Conservation (phyloP, 1,140 invertebrate species). For the Eubasilissa regina region DNA sequence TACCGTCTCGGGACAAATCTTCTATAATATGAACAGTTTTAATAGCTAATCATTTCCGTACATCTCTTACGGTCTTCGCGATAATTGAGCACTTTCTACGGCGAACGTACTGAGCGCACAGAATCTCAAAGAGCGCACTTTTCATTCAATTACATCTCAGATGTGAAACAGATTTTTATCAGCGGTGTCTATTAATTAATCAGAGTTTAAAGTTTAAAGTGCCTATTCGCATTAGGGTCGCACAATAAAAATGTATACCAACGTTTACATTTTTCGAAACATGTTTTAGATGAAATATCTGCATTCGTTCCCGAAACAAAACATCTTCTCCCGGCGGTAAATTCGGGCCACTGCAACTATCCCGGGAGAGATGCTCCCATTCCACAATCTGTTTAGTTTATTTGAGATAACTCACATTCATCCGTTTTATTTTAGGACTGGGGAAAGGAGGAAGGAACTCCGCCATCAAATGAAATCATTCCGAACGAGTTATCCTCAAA, state of each 20-base stretch:
- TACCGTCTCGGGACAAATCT: neutral
- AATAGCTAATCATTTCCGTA: slow-evolving; percentile 18
- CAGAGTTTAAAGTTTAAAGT: too few species aligned
- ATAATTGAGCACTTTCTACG: slow-evolving; percentile 36
- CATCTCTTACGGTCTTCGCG: slow-evolving; percentile 7
- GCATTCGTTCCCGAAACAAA: too few species aligned
- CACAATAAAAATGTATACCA: too few species aligned
- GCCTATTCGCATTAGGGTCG: too few species aligned
- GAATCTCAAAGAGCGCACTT: neutral
- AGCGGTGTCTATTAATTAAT: too few species aligned
- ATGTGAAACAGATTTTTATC: too few species aligned
- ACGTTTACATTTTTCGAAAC: too few species aligned
- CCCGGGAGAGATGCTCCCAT: neutral
- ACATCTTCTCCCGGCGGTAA: too few species aligned
- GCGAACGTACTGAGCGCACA: neutral
- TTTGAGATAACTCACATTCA: slow-evolving; percentile 31
- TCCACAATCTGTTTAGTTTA: slow-evolving; percentile 3
- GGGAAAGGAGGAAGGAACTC: slow-evolving; percentile 36
- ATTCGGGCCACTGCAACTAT: neutral
- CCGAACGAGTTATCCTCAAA: slow-evolving; percentile 31
- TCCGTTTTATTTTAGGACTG: neutral
- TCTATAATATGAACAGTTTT: slow-evolving; percentile 31
- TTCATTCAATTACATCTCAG: too few species aligned
- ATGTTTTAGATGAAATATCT: too few species aligned
- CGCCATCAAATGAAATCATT: slow-evolving; percentile 32